Percentiles rank a stretch among this genome's conserved stretches.
Conservation (phyloP, 2,888 invertebrate genomes). For the Zonitis immaculata region DNA sequence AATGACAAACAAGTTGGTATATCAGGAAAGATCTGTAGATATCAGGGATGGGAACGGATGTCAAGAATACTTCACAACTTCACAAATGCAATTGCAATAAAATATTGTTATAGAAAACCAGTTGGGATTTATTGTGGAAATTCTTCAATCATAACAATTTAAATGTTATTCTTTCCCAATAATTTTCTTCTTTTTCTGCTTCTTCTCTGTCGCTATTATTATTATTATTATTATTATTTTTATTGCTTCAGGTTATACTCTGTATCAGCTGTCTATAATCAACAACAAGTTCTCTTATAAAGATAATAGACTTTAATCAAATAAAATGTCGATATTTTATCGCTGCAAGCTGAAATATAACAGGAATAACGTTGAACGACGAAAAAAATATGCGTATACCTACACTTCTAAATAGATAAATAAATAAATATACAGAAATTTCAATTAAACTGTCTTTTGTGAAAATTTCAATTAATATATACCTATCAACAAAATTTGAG, state of each 20-base stretch:
- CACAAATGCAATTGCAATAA: constrained; percentile 21
- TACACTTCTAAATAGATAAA: no score
- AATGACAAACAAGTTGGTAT: constrained; percentile 21
- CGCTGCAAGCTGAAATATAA: constrained; percentile 6
- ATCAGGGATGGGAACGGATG: constrained; percentile 39
- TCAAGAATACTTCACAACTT: constrained; percentile 33
- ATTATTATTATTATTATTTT: background rate
- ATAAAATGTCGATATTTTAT: constrained; percentile 13
- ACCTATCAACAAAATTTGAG: no score
- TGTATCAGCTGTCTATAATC: constrained; percentile 7
- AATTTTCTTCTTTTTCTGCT: background rate
- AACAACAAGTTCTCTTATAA: constrained; percentile 7
- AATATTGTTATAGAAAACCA: constrained; percentile 6
- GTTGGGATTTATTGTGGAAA: constrained; percentile 3
- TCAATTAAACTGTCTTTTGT: no score
- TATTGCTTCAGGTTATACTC: background rate
- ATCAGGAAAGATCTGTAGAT: constrained; percentile 30
- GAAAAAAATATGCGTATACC: no score
- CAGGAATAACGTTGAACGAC: no score
- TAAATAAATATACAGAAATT: no score
- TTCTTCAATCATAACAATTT: constrained; percentile 2
- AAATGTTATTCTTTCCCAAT: background rate
- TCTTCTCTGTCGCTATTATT: background rate
- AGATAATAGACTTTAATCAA: constrained; percentile 15
- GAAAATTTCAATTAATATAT: no score